Percentiles rank a stretch among this genome's conserved stretches.
Evolutionary conservation across 2,888 invertebrate genomes (phyloP).

Genomic region (Aporophyla nigra): DNA sequence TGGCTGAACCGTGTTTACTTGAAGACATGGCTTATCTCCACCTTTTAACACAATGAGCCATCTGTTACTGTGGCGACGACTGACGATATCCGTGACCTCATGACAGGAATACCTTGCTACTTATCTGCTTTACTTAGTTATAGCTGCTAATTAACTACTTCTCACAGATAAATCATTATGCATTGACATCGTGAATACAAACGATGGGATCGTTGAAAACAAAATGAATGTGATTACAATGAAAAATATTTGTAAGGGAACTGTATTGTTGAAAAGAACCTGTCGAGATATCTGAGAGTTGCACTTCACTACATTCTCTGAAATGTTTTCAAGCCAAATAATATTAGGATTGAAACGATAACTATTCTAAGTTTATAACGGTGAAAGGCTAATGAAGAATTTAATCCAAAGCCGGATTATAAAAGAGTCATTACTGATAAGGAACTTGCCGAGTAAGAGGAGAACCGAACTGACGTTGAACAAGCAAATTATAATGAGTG

Average conservation of each 20-base stretch:
- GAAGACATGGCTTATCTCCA: constrained; percentile 81
- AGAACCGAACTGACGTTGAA: constrained; percentile 43
- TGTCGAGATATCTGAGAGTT: constrained; percentile 26
- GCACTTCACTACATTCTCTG: constrained; percentile 4
- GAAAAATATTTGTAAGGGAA: constrained; percentile 25
- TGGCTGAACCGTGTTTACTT: constrained; percentile 55
- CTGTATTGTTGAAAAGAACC: constrained; percentile 18
- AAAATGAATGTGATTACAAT: constrained; percentile 25
- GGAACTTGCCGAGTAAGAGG: constrained; percentile 36
- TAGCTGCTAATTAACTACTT: constrained; percentile 49
- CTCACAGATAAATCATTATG: constrained; percentile 34
- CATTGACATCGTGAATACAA: constrained; percentile 21
- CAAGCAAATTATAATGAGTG: constrained; percentile 55
- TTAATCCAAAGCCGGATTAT: constrained; percentile 19
- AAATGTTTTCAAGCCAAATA: constrained; percentile 13
- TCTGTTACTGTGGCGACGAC: constrained; percentile 82
- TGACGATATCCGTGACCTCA: constrained; percentile 83
- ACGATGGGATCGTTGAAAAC: constrained; percentile 14
- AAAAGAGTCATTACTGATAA: constrained; percentile 53
- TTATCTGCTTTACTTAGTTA: constrained; percentile 58
- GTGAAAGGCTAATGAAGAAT: constrained; percentile 38
- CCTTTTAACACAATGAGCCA: constrained; percentile 81
- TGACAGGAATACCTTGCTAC: constrained; percentile 71
- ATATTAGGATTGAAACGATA: constrained; percentile 36
- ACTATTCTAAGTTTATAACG: constrained; percentile 23